Percentiles rank a stretch among this genome's conserved stretches.
Conservation (phyloP, 2,888 invertebrate genomes). For the Mechanitis mazaeus region DNA sequence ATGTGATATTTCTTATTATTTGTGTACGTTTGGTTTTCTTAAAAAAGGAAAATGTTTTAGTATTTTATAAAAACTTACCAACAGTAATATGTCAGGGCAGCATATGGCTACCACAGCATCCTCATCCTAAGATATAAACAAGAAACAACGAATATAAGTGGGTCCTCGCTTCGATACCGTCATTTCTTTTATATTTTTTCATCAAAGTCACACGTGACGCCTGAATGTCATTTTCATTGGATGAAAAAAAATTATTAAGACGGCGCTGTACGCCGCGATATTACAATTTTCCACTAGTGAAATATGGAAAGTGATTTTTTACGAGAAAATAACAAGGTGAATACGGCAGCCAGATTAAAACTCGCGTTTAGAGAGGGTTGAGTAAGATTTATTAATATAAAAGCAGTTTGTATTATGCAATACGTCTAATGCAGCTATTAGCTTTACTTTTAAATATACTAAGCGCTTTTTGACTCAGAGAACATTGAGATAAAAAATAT, state of each 20-base stretch:
- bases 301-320: constrained; percentile 76
- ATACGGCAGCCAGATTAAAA: constrained; percentile 59
- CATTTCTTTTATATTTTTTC: constrained; percentile 76
- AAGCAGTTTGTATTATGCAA: constrained; percentile 11
- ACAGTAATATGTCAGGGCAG: constrained; percentile 20
- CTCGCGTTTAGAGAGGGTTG: constrained; percentile 55
- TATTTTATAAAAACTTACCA: background rate
- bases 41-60: too few species aligned
- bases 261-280: constrained; percentile 58
- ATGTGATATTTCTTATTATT: too few species aligned
- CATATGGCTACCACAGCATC: constrained; percentile 16
- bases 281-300: constrained; percentile 75
- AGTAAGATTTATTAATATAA: constrained; percentile 40
- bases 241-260: constrained; percentile 74
- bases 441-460: too few species aligned
- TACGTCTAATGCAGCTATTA: too few species aligned
- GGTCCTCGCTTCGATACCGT: constrained; percentile 53
- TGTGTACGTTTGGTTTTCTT: too few species aligned
- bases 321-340: constrained; percentile 73
- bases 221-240: constrained; percentile 74
- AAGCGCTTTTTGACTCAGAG: too few species aligned
- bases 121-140: constrained; percentile 28
- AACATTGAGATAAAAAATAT: too few species aligned
- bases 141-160: constrained; percentile 25
- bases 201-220: constrained; percentile 77